phyloP scores from a whole-genome alignment of 2,797 vertebrate species.

The Setipinna tenuifilis region DNA sequence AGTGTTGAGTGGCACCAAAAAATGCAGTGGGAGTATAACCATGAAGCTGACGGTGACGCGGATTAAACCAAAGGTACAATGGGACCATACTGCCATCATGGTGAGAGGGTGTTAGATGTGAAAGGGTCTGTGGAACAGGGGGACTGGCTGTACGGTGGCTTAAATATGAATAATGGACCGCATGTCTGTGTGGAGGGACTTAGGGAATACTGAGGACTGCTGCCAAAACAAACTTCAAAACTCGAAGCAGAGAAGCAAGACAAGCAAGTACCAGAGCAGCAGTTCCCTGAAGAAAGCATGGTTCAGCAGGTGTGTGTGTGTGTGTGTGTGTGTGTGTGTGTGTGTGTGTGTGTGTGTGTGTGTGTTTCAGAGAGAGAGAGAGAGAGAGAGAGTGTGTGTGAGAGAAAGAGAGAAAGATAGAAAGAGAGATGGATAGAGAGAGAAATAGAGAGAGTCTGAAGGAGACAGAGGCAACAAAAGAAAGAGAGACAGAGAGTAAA shows the following conservation, averaged over 20 bases:
- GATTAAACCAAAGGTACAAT: not conserved
- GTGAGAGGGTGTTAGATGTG: not conserved
- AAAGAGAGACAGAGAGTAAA: not conserved
- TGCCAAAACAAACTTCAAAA: not conserved
- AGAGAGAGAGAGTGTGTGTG: not conserved
- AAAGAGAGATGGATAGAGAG: not conserved
- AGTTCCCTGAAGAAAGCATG: not conserved
- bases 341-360: too few relatives aligned
- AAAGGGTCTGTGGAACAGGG: not conserved
- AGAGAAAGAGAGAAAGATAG: not conserved
- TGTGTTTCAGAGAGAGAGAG: slow-evolving; percentile 1
- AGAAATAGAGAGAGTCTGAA: not conserved
- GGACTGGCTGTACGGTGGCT: not conserved
- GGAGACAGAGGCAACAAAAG: not conserved
- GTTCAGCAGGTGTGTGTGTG: not conserved
- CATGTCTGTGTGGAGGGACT: not conserved
- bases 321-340: too few relatives aligned
- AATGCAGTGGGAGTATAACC: too few relatives aligned
- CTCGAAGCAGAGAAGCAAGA: not conserved
- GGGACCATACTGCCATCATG: not conserved
- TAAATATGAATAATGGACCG: not conserved
- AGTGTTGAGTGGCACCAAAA: too few relatives aligned
- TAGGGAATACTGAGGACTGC: not conserved
- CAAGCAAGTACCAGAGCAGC: not conserved
- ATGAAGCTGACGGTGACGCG: not conserved